Evolutionary conservation across 64 coral and sea anemone genomes (phyloP), one percentile per base, ranked within the genome.

Genomic region (Stichodactyla mertensii): DNA sequence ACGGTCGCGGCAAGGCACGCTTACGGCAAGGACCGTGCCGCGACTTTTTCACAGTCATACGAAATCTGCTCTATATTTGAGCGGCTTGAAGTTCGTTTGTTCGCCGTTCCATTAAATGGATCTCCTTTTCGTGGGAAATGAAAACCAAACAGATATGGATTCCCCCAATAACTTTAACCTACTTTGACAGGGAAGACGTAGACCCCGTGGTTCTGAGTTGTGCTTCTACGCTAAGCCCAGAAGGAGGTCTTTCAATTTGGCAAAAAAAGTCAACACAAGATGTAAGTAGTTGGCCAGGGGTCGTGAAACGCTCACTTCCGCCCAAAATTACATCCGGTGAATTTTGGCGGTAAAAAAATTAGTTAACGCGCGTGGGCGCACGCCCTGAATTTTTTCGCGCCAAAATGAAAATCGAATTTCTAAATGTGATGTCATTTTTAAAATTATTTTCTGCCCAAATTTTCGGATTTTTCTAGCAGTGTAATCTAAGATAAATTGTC

Each of bases 181-280:
- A 27, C 12, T 23, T 74, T 20, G 51, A 7, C 27, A 95, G 94
- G 59, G 87, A 95, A 7, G 74, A 64, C 19, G 71, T 87, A 61
- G 93, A 91, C 45, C 94, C 84, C 20, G 58, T 95, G 61, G 59
- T 95, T 31, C 82, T 95, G 10, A 92, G 94, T 52, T 92, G 90
- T 82, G 91, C 87, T 6, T 77, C 80, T 18, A 79, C 79, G 19
- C 88, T 95, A 52, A 95, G 88, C 16, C 87, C 88, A 16, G 94
- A 95, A 79, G 94, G 94, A 61, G 90, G 89, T 36, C 71, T 95
- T 28, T 88, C 94, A 10, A 64, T 95, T 71, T 95, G 94, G 94
- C 87, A 95, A 77, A 81, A 81, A 81, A 13, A 81, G 13, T 15
- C 56, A 61, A 64, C 83, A 12, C 24, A 85, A 58, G 57, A 55